Evolutionary conservation across 1,140 invertebrate species (phyloP), one percentile per base, ranked within the genome.

Genomic region (Acromyrmex heyeri): DNA sequence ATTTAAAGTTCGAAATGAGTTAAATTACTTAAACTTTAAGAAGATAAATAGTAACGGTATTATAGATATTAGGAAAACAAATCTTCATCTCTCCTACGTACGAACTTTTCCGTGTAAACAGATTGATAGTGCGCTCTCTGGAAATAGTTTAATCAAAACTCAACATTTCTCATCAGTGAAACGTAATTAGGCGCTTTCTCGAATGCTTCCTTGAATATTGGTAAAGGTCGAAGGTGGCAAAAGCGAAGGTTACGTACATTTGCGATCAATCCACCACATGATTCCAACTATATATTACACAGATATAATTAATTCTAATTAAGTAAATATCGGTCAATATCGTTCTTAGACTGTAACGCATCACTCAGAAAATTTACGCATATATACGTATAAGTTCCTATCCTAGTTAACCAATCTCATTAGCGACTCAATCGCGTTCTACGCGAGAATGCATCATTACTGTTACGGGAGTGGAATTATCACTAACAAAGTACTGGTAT

Each of bases 271-370:
- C 14, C 44, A 59, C 57, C 21, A 24, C 2, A 27, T 55, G 34
- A 38, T 62, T 30, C 34, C 34, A 67, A 69, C 30, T 65, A 57
- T 24, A 57, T 24, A 16, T 53, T 61, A 34, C 12, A 18, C 24
- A n/a, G n/a, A 55, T 30, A 53, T 57, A 88, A 89, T 86, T 89
- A 88, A 30, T 24, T 75, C 16, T 86, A 88, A 89, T 89, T 88
- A 86, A 88, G 12, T 61, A 21, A 72, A 75, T 21, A 14, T 73
- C 27, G 38, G 24, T 44, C 30, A 30, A 88, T 38, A 38, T 38
- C 7, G 34, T 57, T 50, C 27, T 55, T 12, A 12, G 12, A 30
- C 5, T 59, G 27, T n/a, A 24, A 67, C 14, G 3, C 6, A 18
- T 21, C 0, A 34, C 30, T 34, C n/a, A 69, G 12, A 55, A 55